Base-by-base conservation (phyloP, 2,888 invertebrate species). In the Embidobia sp. region DNA sequence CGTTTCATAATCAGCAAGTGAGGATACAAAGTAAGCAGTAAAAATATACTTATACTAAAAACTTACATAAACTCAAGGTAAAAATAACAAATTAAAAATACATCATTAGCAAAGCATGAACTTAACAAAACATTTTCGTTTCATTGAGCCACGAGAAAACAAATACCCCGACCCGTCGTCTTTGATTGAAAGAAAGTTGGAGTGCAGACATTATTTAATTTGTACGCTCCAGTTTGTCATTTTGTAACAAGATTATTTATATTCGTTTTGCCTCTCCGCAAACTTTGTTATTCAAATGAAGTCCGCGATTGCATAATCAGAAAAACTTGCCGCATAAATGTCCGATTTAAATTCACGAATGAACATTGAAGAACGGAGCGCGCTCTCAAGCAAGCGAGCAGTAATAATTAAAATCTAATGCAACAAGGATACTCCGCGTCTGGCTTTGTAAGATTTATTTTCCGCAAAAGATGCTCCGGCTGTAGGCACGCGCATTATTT, bases 291-390 rank as follows among this genome's bases (percentile, higher is more conserved):
- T 49, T 37, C 27, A 48, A 49, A 49, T 33, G 11, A 37, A 48
- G 11, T 15, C 16, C 27, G 27, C 27, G 16, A 10, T 48, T 48
- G 61, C 46, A 11, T 48, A 61, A 61, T 35, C 22, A 35, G 48
- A 48, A 61, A 48, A 61, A 48, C 35, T 61, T 35, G 16, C 8
- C 15, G 59, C 22, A 42, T 57, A 29, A 57, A 57, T 13, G 57
- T 57, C 27, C 10, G 33, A 46, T 19, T 42, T 57, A 42, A 42
- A 57, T 57, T 29, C 13, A 11, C 18, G 27, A 16, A 19, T 57
- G 42, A 57, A 31, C 31, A 57, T 19, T 8, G 22, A 29, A 37
- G 16, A 40, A 27, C 19, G 26, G 5, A 19, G 11, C 4, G 13
- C 5, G 11, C 1, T 26, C 22, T 26, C 5, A 18, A 16, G 3